Base-by-base conservation (phyloP, 2,888 invertebrate genomes). In the Philonicus albiceps region DNA sequence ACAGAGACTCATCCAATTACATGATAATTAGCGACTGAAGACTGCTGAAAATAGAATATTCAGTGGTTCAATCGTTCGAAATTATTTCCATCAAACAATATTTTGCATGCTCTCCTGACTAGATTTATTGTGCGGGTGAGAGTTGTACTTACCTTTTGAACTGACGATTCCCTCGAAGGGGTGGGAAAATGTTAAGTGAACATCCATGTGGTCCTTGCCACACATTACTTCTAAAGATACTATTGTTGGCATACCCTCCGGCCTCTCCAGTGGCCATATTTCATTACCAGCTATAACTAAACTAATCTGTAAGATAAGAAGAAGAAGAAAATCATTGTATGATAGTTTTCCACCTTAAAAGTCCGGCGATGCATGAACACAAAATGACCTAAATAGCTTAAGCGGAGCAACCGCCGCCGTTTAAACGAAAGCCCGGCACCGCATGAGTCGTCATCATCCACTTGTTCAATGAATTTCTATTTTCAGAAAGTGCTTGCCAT, bases 121-220 rank as follows among this genome's bases (percentile, higher is more conserved):
- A 53, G 8, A 27, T 8, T 11, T 11, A 43, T 43, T 43, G 0
- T 43, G 16, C 13, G 40, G 16, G 16, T 43, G 16, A 43, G 13
- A 19, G 22, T 19, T 22, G 4, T 1, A 74, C 74, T 74, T 91
- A 94, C 95, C 96, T 94, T 98, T 97, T 86, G 97, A 97, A 89
- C 97, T 97, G 34, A 97, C 97, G 91, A 98, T 97, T 87, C 97
- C 98, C 91, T 98, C 97, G 93, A 98, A 98, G 49, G 98, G 97
- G 90, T 96, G 96, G 88, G 97, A 97, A 93, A 98, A 98, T 84
- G 97, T 96, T 89, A 98, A 94, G 90, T 98, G 97, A 2, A 98
- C 98, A 91, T 97, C 97, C 97, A 98, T 98, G 92, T 98, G 97
- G 91, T 97, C 97, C 93, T 97, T 97, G 89, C 98, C 98, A 93